Conservation (phyloP, 1,140 invertebrate genomes). For the Heliconius eleuchia region DNA sequence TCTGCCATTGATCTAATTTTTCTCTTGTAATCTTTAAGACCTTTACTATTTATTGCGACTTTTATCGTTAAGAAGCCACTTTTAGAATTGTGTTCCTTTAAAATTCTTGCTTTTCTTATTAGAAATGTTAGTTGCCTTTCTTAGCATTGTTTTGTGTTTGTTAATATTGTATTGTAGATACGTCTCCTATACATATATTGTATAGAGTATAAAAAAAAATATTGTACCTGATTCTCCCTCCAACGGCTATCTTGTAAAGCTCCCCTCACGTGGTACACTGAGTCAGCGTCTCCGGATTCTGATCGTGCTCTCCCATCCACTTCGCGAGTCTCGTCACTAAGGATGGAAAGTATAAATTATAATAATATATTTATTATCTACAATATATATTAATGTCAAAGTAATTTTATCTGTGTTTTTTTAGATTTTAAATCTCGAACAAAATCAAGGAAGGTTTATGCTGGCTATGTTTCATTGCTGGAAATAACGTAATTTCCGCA, state of each 20-base stretch:
- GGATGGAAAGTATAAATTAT: slow-evolving; percentile 34
- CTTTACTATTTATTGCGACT: slow-evolving; percentile 6
- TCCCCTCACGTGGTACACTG: slow-evolving; percentile 83
- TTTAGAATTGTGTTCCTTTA: not conserved
- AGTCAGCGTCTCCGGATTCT: slow-evolving; percentile 88
- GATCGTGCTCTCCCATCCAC: slow-evolving; percentile 87
- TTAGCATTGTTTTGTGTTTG: not conserved
- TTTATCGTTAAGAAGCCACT: slow-evolving; percentile 6
- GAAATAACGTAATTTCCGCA: too few relatives aligned
- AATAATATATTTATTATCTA: not conserved
- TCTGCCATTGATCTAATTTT: not conserved
- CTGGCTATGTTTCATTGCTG: too few relatives aligned
- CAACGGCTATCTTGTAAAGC: slow-evolving; percentile 65
- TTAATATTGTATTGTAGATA: not conserved
- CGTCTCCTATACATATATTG: too few relatives aligned
- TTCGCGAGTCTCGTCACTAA: slow-evolving; percentile 83
- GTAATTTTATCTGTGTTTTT: too few relatives aligned
- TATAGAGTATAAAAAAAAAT: not conserved
- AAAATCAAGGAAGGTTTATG: too few relatives aligned
- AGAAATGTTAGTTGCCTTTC: not conserved
- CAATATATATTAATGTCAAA: too few relatives aligned
- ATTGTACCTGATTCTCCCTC: slow-evolving; percentile 56
- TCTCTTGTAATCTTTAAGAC: too few relatives aligned
- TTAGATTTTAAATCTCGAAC: too few relatives aligned
- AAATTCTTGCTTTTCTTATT: not conserved